Conservation (phyloP, 1,140 invertebrate species). For the Ruditapes philippinarum region DNA sequence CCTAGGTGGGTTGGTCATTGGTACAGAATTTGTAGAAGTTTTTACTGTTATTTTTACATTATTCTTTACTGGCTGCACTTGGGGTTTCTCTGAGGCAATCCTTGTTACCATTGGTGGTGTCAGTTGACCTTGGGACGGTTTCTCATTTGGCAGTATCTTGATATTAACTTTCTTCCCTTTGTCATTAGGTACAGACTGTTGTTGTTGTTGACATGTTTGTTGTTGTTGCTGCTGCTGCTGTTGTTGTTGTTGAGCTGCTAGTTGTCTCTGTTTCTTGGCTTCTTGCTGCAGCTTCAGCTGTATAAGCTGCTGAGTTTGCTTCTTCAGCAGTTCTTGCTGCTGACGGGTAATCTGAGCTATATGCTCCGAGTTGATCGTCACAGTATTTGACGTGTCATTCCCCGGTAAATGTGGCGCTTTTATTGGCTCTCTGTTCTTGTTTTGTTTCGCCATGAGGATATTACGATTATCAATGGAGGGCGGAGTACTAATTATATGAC, state of each 20-base stretch:
- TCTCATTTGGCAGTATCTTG: conserved; percentile 20
- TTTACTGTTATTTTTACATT: conserved; percentile 54
- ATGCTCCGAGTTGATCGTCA: conserved; percentile 33
- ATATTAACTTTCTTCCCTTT: conserved; percentile 31
- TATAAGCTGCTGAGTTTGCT: conserved; percentile 61
- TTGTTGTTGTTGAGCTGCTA: conserved; percentile 76
- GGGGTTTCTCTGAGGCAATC: neutral
- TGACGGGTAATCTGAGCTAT: conserved; percentile 47
- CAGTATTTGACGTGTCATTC: neutral
- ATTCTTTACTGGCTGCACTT: conserved; percentile 3
- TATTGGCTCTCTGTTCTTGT: conserved; percentile 51
- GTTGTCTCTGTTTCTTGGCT: conserved; percentile 60
- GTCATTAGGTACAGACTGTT: neutral
- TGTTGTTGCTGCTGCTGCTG: conserved; percentile 66
- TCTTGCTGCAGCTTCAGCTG: conserved; percentile 62
- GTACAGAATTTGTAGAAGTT: conserved; percentile 72
- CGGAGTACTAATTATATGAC: conserved; percentile 22
- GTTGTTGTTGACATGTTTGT: neutral
- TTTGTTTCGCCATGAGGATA: conserved; percentile 32
- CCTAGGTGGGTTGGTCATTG: conserved; percentile 65
- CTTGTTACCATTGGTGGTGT: neutral
- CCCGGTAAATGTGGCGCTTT: conserved; percentile 28
- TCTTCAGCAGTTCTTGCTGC: conserved; percentile 59
- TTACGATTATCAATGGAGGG: conserved; percentile 60
- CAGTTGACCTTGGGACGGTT: conserved; percentile 50